These are phyloP conservation scores for Chaitophorus viminalis DNA, from an alignment of 2,888 invertebrate species.

Conservation along the genomic window DNA sequence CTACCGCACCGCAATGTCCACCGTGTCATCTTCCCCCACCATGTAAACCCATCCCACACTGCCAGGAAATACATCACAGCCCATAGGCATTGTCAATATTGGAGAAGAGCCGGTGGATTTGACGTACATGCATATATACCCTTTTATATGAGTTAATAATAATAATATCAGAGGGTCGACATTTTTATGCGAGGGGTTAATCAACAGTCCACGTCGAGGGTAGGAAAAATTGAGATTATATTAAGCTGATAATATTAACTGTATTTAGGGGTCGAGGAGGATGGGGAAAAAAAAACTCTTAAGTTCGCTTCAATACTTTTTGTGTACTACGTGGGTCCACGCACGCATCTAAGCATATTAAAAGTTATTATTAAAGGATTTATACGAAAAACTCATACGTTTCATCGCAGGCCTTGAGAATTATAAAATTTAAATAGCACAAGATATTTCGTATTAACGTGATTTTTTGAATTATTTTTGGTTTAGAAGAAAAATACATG, in stretches of 20 bases:
- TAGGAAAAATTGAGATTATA: constrained; percentile 57
- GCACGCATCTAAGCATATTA: constrained; percentile 24
- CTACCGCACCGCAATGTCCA: constrained; percentile 37
- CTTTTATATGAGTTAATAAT: constrained; percentile 56
- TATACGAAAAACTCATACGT: constrained; percentile 15
- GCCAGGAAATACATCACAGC: constrained; percentile 26
- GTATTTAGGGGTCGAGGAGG: constrained; percentile 20
- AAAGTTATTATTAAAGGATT: constrained; percentile 32
- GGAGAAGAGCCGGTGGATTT: constrained; percentile 26
- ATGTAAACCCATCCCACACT: not conserved
- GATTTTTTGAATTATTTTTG: not conserved
- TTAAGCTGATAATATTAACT: constrained; percentile 59
- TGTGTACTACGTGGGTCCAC: constrained; percentile 2
- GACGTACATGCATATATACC: constrained; percentile 15
- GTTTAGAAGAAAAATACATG: not conserved
- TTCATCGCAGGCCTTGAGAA: not conserved
- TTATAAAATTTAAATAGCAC: not conserved
- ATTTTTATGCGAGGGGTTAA: constrained; percentile 57
- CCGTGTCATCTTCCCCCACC: constrained; percentile 44
- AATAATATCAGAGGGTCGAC: constrained; percentile 46
- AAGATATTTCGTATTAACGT: not conserved
- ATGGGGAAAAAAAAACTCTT: constrained; percentile 7
- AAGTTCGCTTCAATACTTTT: constrained; percentile 38
- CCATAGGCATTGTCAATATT: constrained; percentile 45
- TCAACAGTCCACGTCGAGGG: constrained; percentile 27